A percentile compares a stretch with the other conserved stretches of the same genome.
phyloP scores from a whole-genome alignment of 2,113 vertebrate genomes.

The Poicephalus meyeri region DNA sequence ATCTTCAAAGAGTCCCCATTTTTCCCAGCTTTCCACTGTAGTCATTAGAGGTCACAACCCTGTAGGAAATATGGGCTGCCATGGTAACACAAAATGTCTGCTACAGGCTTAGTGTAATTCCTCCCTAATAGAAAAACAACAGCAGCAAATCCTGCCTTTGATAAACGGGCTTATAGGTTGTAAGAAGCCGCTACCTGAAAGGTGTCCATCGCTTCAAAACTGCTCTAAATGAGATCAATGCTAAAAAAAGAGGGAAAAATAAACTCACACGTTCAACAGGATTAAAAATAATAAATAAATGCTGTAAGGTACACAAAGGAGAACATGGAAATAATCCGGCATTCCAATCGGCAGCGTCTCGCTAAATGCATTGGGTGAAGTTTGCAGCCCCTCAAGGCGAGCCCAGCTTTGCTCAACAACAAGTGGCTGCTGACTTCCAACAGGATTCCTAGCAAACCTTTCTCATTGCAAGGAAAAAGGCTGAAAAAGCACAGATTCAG shows the following conservation, averaged over 20 bases:
- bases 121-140: conserved; percentile 98
- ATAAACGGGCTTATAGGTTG: conserved; percentile 89
- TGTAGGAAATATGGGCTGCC: conserved; percentile 97
- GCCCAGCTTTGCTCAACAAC: neutral
- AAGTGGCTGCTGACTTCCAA: conserved; percentile 4
- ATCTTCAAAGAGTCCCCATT: conserved; percentile 93
- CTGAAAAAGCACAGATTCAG: neutral
- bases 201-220: conserved; percentile 62
- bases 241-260: neutral
- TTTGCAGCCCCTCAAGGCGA: neutral
- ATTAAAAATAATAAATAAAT: neutral
- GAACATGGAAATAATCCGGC: neutral
- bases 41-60: conserved; percentile 97
- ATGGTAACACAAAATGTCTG: conserved; percentile 98
- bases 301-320: neutral
- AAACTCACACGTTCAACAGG: neutral
- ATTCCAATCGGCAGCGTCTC: accelerated
- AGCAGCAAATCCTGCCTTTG: conserved; percentile 95
- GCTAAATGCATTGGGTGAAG: neutral
- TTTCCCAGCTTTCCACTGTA: conserved; percentile 95
- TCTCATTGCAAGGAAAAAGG: neutral
- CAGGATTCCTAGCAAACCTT: neutral
- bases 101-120: conserved; percentile 96
- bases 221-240: conserved; percentile 59
- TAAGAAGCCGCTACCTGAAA: conserved; percentile 88